A percentile compares a stretch with the other conserved stretches of the same genome.
These are phyloP conservation scores for Thymelicus sylvestris DNA, from an alignment of 2,888 invertebrate species.

Conservation along the genomic window DNA sequence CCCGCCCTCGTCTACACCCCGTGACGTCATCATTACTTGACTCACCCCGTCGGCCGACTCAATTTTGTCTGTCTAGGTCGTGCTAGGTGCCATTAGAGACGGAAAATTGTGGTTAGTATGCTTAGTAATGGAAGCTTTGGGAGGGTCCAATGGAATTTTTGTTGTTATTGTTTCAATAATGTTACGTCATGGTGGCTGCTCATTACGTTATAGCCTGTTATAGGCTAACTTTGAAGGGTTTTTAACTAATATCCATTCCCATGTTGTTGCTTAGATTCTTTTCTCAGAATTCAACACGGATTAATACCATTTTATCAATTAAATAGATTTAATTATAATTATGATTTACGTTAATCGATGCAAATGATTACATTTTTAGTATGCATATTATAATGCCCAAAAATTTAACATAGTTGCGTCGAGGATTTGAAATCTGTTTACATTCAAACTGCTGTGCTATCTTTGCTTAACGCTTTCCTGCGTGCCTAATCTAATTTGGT, in stretches of 20 bases:
- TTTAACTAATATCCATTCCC: too few species aligned
- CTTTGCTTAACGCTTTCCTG: too few species aligned
- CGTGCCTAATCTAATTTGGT: too few species aligned
- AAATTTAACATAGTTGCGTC: too few species aligned
- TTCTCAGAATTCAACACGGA: too few species aligned
- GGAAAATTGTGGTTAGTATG: constrained; percentile 8
- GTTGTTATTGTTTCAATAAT: background rate
- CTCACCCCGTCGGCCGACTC: constrained; percentile 42
- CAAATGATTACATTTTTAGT: too few species aligned
- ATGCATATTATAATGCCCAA: too few species aligned
- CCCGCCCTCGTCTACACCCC: constrained; percentile 45
- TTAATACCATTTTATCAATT: too few species aligned
- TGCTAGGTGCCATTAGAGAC: constrained; percentile 20
- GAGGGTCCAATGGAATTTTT: constrained; percentile 1
- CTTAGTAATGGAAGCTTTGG: background rate
- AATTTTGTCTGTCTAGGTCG: constrained; percentile 38
- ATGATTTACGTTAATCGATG: too few species aligned
- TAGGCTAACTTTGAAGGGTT: background rate
- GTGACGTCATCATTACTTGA: constrained; percentile 51
- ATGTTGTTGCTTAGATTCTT: too few species aligned
- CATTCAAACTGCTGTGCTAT: background rate
- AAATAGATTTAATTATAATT: too few species aligned
- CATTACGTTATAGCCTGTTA: background rate
- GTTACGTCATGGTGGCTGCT: background rate
- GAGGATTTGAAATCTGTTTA: too few species aligned